Conservation (phyloP, 2,888 invertebrate genomes). For the Eupithecia abbreviata region DNA sequence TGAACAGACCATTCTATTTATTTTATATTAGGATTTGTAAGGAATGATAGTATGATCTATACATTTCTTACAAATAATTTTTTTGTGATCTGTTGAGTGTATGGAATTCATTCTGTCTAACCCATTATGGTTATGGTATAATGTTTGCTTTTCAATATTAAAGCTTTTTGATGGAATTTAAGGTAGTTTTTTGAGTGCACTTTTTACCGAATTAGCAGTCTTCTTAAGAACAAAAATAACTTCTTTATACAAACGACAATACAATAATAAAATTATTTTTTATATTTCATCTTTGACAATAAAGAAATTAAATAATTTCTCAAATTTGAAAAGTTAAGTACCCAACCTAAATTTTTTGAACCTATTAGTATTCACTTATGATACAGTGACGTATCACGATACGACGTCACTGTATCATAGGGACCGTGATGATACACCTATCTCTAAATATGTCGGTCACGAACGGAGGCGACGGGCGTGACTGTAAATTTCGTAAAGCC, state of each 20-base stretch:
- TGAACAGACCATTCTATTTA: background rate
- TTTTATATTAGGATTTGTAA: background rate
- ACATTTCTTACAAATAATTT: background rate
- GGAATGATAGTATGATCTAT: background rate
- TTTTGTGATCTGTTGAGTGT: background rate
- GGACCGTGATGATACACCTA: too few relatives aligned
- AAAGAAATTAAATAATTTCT: background rate
- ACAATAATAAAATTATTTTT: background rate
- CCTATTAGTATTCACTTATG: background rate
- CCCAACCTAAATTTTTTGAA: background rate
- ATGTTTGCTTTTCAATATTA: background rate
- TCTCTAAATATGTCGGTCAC: too few relatives aligned
- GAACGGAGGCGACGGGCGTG: background rate
- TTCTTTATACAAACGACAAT: background rate
- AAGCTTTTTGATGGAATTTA: background rate
- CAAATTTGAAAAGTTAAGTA: background rate
- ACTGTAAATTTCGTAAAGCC: background rate
- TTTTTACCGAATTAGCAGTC: background rate
- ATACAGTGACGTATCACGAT: conserved; percentile 3
- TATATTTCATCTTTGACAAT: background rate
- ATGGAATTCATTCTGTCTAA: background rate
- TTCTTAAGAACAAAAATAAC: background rate
- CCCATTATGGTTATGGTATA: background rate
- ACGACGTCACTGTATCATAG: too few relatives aligned
- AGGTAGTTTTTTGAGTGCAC: background rate